These are phyloP conservation scores for Homalodisca vitripennis DNA, from an alignment of 1,140 invertebrate genomes.

Conservation along the genomic window DNA sequence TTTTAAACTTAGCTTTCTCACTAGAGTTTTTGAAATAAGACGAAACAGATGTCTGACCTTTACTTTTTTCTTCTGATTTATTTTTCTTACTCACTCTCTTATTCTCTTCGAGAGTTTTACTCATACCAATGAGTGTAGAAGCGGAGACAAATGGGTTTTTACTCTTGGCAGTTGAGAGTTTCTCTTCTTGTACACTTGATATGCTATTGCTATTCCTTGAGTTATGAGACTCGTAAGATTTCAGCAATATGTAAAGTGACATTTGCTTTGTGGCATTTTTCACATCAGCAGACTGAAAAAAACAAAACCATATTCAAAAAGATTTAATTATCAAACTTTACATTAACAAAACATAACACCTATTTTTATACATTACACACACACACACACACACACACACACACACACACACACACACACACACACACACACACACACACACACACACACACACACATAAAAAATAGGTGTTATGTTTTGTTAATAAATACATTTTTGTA, in stretches of 20 bases:
- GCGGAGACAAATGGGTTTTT: slow-evolving; percentile 29
- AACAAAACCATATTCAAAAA: too few species aligned
- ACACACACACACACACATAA: too few species aligned
- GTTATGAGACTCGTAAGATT: slow-evolving; percentile 19
- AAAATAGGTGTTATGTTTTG: too few species aligned
- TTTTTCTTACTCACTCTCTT: slow-evolving; percentile 50
- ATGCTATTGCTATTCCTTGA: neutral
- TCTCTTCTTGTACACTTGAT: neutral
- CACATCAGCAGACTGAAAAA: slow-evolving; percentile 31
- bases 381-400: too few species aligned
- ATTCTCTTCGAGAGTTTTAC: neutral
- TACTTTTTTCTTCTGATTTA: slow-evolving; percentile 47
- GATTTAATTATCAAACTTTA: too few species aligned
- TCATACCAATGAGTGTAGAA: slow-evolving; percentile 27
- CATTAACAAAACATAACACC: too few species aligned
- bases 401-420: too few species aligned
- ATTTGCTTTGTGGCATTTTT: slow-evolving; percentile 22
- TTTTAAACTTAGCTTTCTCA: slow-evolving; percentile 10
- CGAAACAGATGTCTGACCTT: slow-evolving; percentile 18
- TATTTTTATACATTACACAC: too few species aligned
- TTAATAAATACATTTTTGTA: too few species aligned
- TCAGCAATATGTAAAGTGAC: slow-evolving; percentile 28
- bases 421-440: too few species aligned
- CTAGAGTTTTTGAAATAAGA: slow-evolving; percentile 38
- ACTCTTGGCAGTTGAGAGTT: slow-evolving; percentile 17